phyloP scores from a whole-genome alignment of 2,888 invertebrate genomes.

The Tetranychus piercei region DNA sequence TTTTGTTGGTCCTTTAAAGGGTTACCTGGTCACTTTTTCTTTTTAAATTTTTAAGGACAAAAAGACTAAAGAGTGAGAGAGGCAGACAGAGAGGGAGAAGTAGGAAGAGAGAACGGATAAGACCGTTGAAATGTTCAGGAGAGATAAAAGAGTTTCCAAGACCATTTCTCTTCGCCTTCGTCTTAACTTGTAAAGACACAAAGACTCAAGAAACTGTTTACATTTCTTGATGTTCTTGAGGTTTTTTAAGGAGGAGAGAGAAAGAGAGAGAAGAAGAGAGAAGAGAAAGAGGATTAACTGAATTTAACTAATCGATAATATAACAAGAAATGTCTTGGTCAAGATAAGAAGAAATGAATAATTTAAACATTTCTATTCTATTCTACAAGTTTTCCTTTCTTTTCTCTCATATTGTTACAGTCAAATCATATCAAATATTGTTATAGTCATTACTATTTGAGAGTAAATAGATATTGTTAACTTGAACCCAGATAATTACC shows the following conservation, averaged over 20 bases:
- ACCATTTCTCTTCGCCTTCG: not conserved
- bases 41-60: not conserved
- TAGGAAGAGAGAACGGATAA: not conserved
- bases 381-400: not conserved
- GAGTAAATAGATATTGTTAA: conserved; percentile 1
- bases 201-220: not conserved
- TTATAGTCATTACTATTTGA: not conserved
- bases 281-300: not conserved
- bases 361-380: not conserved
- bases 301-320: not conserved
- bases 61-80: not conserved
- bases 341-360: not conserved
- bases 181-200: not conserved
- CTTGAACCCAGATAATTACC: not conserved
- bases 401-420: not conserved
- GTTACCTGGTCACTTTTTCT: not conserved
- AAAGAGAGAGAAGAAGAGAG: not conserved
- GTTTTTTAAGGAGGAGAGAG: not conserved
- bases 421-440: not conserved
- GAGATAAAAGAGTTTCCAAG: not conserved
- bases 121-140: not conserved
- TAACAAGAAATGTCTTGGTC: not conserved
- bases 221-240: not conserved
- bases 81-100: not conserved
- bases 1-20: not conserved